Conservation (phyloP, 2,888 invertebrate genomes). For the Drosophila putrida region DNA sequence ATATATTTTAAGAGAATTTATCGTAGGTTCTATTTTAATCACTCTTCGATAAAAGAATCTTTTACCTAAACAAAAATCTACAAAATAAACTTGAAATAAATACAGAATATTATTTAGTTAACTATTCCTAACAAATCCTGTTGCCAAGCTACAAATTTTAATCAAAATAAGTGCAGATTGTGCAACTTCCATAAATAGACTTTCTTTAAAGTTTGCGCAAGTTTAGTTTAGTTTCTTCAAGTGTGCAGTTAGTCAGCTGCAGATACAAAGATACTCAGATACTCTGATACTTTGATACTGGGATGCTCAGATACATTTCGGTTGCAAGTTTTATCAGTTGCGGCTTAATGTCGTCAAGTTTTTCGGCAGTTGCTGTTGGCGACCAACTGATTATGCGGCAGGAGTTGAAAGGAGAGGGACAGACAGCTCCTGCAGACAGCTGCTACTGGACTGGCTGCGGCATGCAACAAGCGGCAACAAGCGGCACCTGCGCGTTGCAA, state of each 20-base stretch:
- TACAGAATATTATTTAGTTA: no score
- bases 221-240: slow-evolving; percentile 1
- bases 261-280: slow-evolving; percentile 28
- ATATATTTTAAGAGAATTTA: no score
- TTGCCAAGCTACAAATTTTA: not conserved
- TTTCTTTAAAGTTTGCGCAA: not conserved
- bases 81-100: no score
- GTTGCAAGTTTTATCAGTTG: slow-evolving; percentile 60
- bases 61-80: no score
- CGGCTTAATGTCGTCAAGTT: slow-evolving; percentile 75
- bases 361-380: slow-evolving; percentile 37
- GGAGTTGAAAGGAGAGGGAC: not conserved
- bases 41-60: no score
- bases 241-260: slow-evolving; percentile 31
- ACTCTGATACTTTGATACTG: slow-evolving; percentile 16
- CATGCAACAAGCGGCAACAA: slow-evolving; percentile 36
- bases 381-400: slow-evolving; percentile 40
- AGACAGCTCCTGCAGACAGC: slow-evolving; percentile 20
- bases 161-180: not conserved
- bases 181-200: not conserved
- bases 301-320: slow-evolving; percentile 52
- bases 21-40: no score
- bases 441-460: slow-evolving; percentile 15
- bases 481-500: slow-evolving; percentile 46
- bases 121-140: no score